phyloP scores from a whole-genome alignment of 2,113 vertebrate species.

The Microcebus griseorufus region DNA sequence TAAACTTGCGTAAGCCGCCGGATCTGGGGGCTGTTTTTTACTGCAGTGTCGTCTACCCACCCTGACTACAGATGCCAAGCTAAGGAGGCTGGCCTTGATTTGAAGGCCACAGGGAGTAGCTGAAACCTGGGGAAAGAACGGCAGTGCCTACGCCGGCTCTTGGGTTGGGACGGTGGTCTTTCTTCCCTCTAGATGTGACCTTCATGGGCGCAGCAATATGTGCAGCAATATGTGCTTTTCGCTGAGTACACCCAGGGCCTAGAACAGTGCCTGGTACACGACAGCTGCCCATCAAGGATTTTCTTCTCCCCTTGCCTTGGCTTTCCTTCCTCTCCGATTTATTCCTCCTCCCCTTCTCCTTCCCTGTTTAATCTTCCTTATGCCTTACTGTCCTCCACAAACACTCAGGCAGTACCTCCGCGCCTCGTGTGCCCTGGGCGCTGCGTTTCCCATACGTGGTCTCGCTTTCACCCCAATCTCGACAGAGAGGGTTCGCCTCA shows the following conservation, averaged over 20 bases:
- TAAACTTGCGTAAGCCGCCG: neutral
- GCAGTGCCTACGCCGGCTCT: no score
- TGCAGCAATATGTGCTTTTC: no score
- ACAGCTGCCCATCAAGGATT: neutral
- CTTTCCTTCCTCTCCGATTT: neutral
- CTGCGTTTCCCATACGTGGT: neutral
- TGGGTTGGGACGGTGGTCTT: no score
- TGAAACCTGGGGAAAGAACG: neutral
- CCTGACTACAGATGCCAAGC: neutral
- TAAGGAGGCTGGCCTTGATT: neutral
- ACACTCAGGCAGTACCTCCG: neutral
- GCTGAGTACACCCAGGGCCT: neutral
- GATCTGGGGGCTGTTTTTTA: neutral
- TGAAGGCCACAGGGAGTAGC: neutral
- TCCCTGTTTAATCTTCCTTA: neutral
- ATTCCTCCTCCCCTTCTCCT: neutral
- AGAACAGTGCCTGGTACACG: neutral
- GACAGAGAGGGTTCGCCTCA: neutral
- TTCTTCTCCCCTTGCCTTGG: neutral
- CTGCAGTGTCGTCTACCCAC: no score
- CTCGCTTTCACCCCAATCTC: neutral
- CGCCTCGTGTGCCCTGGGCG: fast-evolving
- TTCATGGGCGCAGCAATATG: neutral
- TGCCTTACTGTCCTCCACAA: neutral
- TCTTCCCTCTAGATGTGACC: neutral